Evolutionary conservation across 2,797 vertebrate genomes (phyloP).

Genomic region (Lacerta bilineata): DNA sequence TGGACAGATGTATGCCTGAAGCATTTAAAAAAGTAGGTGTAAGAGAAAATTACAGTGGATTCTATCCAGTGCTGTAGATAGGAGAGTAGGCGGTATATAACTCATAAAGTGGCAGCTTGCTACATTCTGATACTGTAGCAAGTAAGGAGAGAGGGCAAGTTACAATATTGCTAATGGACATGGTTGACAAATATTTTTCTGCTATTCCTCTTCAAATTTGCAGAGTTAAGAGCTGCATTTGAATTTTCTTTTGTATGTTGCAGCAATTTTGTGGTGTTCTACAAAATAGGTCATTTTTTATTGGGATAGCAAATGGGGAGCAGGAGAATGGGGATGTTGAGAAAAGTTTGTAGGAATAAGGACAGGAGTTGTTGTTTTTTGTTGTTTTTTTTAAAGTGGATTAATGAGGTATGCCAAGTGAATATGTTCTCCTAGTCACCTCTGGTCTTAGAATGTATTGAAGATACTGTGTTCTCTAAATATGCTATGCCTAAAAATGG

Average conservation of each 20-base stretch:
- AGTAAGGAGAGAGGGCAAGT: background rate
- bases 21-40: constrained; percentile 97
- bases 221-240: background rate
- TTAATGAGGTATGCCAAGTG: background rate
- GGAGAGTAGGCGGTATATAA: background rate
- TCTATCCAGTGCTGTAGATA: background rate
- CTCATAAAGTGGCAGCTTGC: background rate
- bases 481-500: background rate
- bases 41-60: background rate
- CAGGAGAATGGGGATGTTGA: background rate
- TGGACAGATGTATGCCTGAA: constrained; percentile 98
- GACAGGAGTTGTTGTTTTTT: background rate
- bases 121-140: constrained; percentile 23
- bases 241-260: background rate
- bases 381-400: background rate
- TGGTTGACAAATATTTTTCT: background rate
- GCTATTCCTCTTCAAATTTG: background rate
- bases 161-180: background rate
- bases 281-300: background rate
- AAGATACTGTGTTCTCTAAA: background rate
- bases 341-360: background rate
- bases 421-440: background rate
- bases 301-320: background rate
- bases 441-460: background rate
- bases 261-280: background rate